A percentile compares a stretch with the other conserved stretches of the same genome.
These are phyloP conservation scores for Gorsachius magnificus DNA, from an alignment of 2,797 vertebrate genomes.

Conservation along the genomic window DNA sequence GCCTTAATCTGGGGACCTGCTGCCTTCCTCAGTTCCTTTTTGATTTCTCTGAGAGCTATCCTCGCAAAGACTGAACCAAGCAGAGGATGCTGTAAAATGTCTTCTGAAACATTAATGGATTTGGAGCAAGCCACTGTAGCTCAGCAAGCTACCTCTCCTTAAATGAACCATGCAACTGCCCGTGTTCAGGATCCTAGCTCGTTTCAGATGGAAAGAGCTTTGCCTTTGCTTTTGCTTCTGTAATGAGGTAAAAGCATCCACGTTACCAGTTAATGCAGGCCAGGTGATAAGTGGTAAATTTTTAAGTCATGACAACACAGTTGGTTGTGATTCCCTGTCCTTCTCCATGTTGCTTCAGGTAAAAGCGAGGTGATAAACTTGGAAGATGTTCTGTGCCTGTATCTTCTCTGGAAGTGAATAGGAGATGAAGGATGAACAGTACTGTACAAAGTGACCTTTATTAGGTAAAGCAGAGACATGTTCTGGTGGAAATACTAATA, in stretches of 20 bases:
- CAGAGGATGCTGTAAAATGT: constrained; percentile 21
- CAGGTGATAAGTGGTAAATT: not conserved
- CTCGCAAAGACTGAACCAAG: not conserved
- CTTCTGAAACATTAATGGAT: constrained; percentile 53
- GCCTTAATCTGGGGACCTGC: not conserved
- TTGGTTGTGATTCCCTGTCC: not conserved
- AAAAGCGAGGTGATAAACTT: not conserved
- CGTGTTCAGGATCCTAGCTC: not conserved
- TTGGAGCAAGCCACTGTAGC: not conserved
- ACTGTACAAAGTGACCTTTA: not conserved
- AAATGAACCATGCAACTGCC: not conserved
- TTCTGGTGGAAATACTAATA: not conserved
- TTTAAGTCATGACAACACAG: not conserved
- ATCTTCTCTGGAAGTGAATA: not conserved
- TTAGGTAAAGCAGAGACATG: not conserved
- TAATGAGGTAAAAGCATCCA: not conserved
- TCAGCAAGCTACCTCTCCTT: not conserved
- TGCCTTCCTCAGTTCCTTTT: not conserved
- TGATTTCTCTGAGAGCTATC: not conserved
- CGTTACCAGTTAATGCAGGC: rapidly evolving
- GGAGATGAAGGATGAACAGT: not conserved
- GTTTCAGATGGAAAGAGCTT: not conserved
- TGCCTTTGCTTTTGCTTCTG: not conserved
- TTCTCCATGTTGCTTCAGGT: not conserved
- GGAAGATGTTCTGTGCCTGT: not conserved